Evolutionary conservation across 1,140 invertebrate species (phyloP), one percentile per base, ranked within the genome.

Genomic region (Phocides pigmalion): DNA sequence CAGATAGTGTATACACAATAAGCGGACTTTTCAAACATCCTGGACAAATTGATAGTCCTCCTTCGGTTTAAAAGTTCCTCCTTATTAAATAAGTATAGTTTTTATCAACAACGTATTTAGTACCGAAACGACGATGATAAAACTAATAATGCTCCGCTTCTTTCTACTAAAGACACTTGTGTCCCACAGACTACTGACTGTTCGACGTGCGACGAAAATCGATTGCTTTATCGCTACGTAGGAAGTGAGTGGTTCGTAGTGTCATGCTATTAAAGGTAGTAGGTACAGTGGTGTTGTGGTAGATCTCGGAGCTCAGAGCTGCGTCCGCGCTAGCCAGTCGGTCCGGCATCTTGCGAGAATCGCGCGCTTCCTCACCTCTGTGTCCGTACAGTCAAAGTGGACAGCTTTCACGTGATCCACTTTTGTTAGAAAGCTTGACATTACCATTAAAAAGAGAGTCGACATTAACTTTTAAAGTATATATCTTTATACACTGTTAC

Each of bases 331-430:
- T 44, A 53, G 42, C 46, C 54, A 56, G 56, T 49, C 44, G 15
- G 56, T 49, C 44, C 62, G 28, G 41, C 54, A 41, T 44, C 14
- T 37, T 44, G 62, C 50, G 47, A 64, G 66, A 66, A 41, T 41
- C 25, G 39, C 59, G 39, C 42, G 64, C 59, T 70, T 69, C 54
- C 41, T 46, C 32, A 16, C 22, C 39, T 14, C 16, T 50, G 28
- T 37, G 16, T 47, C 37, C 42, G 28, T 47, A 35, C 42, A 62
- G 3, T 32, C 28, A 8, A 19, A 62, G 44, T 41, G 46, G 46
- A n/a, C 46, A 62, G 58, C 58, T 62, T 62, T 62, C 58, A 37
- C 58, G 58, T 28, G 44, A 19, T 62, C 58, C 46, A 62, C 44
- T 37, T 62, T 62, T 19, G 19, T 62, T 62, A 62, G 58, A 62